phyloP scores from a whole-genome alignment of 2,113 vertebrate species.

The Typhlomys cinereus region DNA sequence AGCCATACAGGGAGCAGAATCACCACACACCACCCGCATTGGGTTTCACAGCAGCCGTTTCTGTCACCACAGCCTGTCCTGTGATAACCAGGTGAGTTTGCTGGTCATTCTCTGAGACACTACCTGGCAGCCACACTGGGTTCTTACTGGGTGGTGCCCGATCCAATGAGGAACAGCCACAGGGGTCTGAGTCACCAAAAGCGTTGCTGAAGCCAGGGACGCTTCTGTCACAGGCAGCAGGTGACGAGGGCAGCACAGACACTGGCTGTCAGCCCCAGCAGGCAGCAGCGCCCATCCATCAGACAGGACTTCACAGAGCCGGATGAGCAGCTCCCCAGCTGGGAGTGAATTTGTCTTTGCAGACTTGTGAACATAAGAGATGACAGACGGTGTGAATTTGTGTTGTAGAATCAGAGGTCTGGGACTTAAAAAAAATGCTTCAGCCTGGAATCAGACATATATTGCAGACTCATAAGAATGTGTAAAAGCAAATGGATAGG shows the following conservation, averaged over 20 bases:
- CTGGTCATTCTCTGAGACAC: background rate
- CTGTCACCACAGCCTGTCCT: background rate
- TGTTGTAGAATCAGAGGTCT: background rate
- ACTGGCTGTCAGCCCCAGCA: background rate
- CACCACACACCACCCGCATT: no score
- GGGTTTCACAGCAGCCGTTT: background rate
- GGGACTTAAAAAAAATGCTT: background rate
- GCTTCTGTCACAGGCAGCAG: background rate
- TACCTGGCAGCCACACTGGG: background rate
- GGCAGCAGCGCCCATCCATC: background rate
- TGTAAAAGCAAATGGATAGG: background rate
- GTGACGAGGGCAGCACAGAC: background rate
- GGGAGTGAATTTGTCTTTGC: background rate
- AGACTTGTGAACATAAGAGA: constrained; percentile 14
- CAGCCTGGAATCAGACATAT: background rate
- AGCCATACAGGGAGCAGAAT: background rate
- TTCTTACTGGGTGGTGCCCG: background rate
- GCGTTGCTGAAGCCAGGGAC: background rate
- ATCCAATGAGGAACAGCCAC: background rate
- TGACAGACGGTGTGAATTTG: background rate
- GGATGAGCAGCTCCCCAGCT: background rate
- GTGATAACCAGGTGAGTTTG: background rate
- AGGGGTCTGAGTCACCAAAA: background rate
- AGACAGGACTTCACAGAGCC: background rate
- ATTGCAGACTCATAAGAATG: background rate